phyloP scores from a whole-genome alignment of 2,888 invertebrate genomes.

The Drosophila kambysellisi region DNA sequence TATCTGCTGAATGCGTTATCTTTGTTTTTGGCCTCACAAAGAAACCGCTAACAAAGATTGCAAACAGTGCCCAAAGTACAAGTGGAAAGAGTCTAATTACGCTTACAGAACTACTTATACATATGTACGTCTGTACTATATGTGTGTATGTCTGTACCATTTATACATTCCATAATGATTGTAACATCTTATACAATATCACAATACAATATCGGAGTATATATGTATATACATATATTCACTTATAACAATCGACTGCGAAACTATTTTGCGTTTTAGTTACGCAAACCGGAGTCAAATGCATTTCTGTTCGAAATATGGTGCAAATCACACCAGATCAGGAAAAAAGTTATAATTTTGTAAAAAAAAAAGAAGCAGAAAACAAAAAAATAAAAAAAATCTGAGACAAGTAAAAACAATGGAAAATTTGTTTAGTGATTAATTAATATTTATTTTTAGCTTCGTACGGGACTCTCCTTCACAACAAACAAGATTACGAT shows the following conservation, averaged over 20 bases:
- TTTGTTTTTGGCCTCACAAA: conserved; percentile 51
- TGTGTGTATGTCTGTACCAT: background rate
- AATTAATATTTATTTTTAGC: background rate
- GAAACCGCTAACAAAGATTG: conserved; percentile 34
- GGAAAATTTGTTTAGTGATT: background rate
- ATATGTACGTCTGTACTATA: background rate
- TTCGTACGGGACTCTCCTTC: background rate
- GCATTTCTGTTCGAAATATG: background rate
- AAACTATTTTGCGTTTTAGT: background rate
- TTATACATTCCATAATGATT: background rate
- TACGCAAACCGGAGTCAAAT: background rate
- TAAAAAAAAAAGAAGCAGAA: background rate
- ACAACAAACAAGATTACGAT: background rate
- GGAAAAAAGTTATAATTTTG: background rate
- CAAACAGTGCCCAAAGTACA: conserved; percentile 28
- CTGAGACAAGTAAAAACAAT: background rate
- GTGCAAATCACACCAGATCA: background rate
- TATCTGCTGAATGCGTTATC: conserved; percentile 67
- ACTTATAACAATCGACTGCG: background rate
- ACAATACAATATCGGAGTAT: background rate
- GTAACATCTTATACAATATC: background rate
- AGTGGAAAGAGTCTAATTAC: conserved; percentile 20
- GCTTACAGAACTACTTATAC: conserved; percentile 5
- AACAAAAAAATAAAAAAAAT: background rate
- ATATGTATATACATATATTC: background rate